Percentiles rank a stretch among this genome's conserved stretches.
Evolutionary conservation across 2,888 invertebrate genomes (phyloP).

Genomic region (Orthosia cruda): DNA sequence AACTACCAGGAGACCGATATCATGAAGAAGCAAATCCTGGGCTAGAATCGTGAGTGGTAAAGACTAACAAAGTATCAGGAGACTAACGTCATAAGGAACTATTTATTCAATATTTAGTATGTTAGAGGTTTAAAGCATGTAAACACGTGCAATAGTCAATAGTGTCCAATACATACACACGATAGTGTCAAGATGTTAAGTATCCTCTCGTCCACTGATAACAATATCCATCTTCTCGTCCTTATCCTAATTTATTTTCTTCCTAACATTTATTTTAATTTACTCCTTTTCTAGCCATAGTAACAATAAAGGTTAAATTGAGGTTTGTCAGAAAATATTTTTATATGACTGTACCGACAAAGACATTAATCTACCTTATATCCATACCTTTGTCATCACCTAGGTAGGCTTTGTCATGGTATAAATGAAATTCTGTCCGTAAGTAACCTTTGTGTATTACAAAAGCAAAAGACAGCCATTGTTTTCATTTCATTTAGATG

Average conservation of each 20-base stretch:
- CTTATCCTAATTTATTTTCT: too few relatives aligned
- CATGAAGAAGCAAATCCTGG: too few relatives aligned
- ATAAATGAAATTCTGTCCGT: neutral
- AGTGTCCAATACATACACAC: neutral
- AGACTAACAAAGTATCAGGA: too few relatives aligned
- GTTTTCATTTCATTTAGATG: conserved; percentile 38
- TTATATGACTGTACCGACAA: neutral
- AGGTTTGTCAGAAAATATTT: too few relatives aligned
- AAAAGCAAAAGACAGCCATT: conserved; percentile 11
- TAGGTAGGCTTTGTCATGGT: neutral
- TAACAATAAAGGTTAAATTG: too few relatives aligned
- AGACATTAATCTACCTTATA: neutral
- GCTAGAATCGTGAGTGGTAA: too few relatives aligned
- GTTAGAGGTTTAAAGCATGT: neutral
- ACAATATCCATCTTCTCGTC: too few relatives aligned
- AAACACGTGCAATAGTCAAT: too few relatives aligned
- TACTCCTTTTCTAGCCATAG: too few relatives aligned
- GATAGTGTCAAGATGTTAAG: conserved; percentile 1
- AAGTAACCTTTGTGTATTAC: conserved; percentile 5
- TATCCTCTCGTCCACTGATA: neutral
- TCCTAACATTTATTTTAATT: too few relatives aligned
- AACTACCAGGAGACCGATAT: too few relatives aligned
- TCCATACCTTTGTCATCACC: conserved; percentile 1
- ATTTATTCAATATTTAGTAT: neutral
- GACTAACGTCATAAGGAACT: too few relatives aligned